These are phyloP conservation scores for Paratrypauchen microcephalus DNA, from an alignment of 2,797 vertebrate genomes.

Conservation along the genomic window DNA sequence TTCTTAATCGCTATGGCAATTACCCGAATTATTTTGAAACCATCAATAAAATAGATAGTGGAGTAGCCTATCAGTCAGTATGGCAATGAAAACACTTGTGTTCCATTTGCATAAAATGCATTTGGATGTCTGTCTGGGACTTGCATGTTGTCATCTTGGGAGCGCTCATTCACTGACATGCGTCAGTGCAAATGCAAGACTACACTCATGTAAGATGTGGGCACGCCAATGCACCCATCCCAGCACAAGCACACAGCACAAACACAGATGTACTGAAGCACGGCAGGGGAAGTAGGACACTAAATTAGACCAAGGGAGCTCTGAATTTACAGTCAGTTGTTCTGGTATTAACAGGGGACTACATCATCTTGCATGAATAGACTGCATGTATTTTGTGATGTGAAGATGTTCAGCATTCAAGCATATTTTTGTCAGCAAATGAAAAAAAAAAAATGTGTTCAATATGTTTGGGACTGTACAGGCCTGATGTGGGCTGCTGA, in stretches of 20 bases:
- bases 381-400: slow-evolving; percentile 14
- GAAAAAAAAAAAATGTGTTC: slow-evolving; percentile 24
- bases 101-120: slow-evolving; percentile 22
- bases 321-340: slow-evolving; percentile 1
- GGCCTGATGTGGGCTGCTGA: slow-evolving; percentile 15
- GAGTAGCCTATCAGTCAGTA: background rate
- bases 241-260: slow-evolving; percentile 13
- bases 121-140: slow-evolving; percentile 18
- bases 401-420: slow-evolving; percentile 25
- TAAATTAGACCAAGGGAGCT: slow-evolving; percentile 22
- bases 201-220: slow-evolving; percentile 24
- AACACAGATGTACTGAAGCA: slow-evolving; percentile 26
- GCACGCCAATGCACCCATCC: slow-evolving; percentile 30
- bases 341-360: background rate
- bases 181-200: slow-evolving; percentile 47
- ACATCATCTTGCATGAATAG: slow-evolving; percentile 3
- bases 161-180: slow-evolving; percentile 49
- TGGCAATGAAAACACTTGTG: background rate
- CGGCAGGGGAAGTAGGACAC: slow-evolving; percentile 18
- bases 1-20: too few species aligned
- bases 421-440: slow-evolving; percentile 16
- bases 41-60: too few species aligned
- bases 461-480: slow-evolving; percentile 25
- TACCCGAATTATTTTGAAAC: too few species aligned
- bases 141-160: slow-evolving; percentile 41